phyloP scores from a whole-genome alignment of 1,140 invertebrate genomes.

The Charaxes varanes region DNA sequence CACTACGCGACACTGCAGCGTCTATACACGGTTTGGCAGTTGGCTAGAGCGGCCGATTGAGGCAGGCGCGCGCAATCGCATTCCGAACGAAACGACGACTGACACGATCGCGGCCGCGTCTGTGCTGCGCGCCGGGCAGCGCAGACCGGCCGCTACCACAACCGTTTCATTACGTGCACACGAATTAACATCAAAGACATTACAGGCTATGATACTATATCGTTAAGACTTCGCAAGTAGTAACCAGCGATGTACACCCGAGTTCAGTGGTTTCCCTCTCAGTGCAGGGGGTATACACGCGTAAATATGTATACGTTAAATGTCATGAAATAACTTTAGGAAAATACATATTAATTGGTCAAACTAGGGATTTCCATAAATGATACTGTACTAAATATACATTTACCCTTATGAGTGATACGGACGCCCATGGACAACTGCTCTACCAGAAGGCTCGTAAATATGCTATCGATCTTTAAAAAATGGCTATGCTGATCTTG shows the following conservation, averaged over 20 bases:
- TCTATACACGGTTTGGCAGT: slow-evolving; percentile 34
- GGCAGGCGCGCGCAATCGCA: slow-evolving; percentile 35
- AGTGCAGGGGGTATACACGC: too few species aligned
- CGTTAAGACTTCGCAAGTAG: too few species aligned
- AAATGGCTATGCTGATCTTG: too few species aligned
- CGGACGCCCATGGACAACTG: too few species aligned
- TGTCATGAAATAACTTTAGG: slow-evolving; percentile 18
- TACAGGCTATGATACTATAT: slow-evolving; percentile 6
- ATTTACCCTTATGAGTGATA: too few species aligned
- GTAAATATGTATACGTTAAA: slow-evolving; percentile 13
- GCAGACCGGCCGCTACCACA: slow-evolving; percentile 22
- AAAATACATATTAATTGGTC: slow-evolving; percentile 12
- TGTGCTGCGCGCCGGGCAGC: slow-evolving; percentile 48
- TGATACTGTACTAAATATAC: background rate
- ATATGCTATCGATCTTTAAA: too few species aligned
- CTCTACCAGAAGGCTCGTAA: too few species aligned
- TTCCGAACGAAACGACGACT: slow-evolving; percentile 50
- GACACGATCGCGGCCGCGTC: slow-evolving; percentile 24
- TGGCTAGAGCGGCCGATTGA: slow-evolving; percentile 15
- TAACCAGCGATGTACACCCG: too few species aligned
- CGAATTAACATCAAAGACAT: too few species aligned
- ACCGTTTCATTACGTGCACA: too few species aligned
- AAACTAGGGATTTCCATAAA: background rate
- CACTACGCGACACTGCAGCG: slow-evolving; percentile 32
- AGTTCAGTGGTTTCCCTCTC: too few species aligned